A percentile compares a stretch with the other conserved stretches of the same genome.
phyloP scores from a whole-genome alignment of 1,140 invertebrate genomes.

The Aleiodes sp. region DNA sequence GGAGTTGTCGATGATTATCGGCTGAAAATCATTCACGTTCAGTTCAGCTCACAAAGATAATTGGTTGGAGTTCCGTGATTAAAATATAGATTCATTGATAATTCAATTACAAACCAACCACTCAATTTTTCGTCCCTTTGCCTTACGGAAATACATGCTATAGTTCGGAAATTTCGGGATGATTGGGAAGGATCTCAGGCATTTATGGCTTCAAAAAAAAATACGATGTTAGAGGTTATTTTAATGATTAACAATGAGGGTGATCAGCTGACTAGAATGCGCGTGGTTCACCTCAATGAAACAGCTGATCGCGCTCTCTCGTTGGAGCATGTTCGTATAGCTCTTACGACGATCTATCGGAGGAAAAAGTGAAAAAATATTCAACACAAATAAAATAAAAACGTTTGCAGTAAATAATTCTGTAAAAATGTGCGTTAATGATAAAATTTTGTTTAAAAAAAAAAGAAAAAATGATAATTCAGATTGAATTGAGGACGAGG shows the following conservation, averaged over 20 bases:
- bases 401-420: not conserved
- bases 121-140: no score
- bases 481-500: slow-evolving; percentile 29
- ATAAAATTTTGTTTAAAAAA: slow-evolving; percentile 11
- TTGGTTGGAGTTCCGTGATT: no score
- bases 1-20: slow-evolving; percentile 13
- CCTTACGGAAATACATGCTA: no score
- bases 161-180: no score
- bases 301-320: slow-evolving; percentile 31
- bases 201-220: not conserved
- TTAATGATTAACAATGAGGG: no score
- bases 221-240: not conserved
- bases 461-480: slow-evolving; percentile 18
- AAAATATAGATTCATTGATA: no score
- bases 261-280: slow-evolving; percentile 24
- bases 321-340: not conserved
- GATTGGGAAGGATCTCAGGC: not conserved
- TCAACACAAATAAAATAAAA: no score
- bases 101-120: no score
- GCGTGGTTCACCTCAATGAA: slow-evolving; percentile 18
- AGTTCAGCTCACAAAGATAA: no score
- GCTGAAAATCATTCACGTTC: slow-evolving; percentile 4
- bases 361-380: no score
- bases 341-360: not conserved
- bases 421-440: slow-evolving; percentile 22